A percentile compares a stretch with the other conserved stretches of the same genome.
Evolutionary conservation across 2,888 invertebrate genomes (phyloP).

Genomic region (Diploptera punctata): DNA sequence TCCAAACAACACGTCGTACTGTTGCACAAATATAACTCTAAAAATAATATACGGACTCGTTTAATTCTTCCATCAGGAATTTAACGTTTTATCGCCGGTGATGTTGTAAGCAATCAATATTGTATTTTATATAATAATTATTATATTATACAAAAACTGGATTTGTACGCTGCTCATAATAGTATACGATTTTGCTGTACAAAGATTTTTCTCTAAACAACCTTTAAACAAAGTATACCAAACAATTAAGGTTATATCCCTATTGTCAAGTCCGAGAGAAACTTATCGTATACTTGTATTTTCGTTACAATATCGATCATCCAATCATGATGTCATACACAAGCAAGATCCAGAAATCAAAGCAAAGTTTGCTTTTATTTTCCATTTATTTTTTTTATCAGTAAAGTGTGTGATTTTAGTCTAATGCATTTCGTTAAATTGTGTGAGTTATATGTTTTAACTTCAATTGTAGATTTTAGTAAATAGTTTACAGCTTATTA

Average conservation of each 20-base stretch:
- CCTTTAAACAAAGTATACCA: slow-evolving; percentile 30
- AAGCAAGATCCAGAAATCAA: too few species aligned
- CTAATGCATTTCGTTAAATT: too few species aligned
- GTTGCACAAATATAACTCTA: too few species aligned
- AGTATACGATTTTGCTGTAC: slow-evolving; percentile 30
- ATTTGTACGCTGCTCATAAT: slow-evolving; percentile 30
- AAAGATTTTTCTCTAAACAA: slow-evolving; percentile 23
- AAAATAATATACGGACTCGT: too few species aligned
- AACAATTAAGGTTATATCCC: slow-evolving; percentile 3
- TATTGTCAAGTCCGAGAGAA: slow-evolving; percentile 13
- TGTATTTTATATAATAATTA: slow-evolving; percentile 29
- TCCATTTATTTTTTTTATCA: too few species aligned
- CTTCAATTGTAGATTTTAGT: too few species aligned
- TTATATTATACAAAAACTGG: slow-evolving; percentile 5
- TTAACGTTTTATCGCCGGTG: not conserved
- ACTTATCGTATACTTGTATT: not conserved
- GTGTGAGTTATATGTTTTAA: too few species aligned
- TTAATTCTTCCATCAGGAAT: too few species aligned
- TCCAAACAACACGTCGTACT: too few species aligned
- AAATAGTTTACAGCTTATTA: too few species aligned
- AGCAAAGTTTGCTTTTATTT: too few species aligned
- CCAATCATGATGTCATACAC: not conserved
- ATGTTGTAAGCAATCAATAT: slow-evolving; percentile 20
- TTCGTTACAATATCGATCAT: not conserved
- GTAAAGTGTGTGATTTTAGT: too few species aligned